phyloP scores from a whole-genome alignment of 1,140 invertebrate genomes.

The Brachionus manjavacas region DNA sequence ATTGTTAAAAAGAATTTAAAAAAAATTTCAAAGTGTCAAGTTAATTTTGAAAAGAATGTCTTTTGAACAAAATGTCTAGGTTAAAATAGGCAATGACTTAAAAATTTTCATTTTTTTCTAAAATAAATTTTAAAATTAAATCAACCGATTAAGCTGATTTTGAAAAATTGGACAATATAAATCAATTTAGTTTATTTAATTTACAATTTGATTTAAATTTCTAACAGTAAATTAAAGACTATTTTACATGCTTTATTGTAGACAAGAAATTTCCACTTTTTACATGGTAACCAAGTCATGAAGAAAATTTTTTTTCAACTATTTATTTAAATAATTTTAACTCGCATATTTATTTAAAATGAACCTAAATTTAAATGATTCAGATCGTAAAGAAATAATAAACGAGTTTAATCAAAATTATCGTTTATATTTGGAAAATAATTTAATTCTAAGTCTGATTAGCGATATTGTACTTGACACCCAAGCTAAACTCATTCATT shows the following conservation, averaged over 20 bases:
- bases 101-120: no score
- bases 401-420: conserved; percentile 30
- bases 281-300: neutral
- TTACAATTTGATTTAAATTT: no score
- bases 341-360: neutral
- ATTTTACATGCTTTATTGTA: neutral
- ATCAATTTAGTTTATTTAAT: no score
- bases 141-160: no score
- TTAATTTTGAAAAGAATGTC: no score
- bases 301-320: neutral
- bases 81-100: no score
- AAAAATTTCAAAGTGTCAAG: no score
- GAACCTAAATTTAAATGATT: neutral
- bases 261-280: neutral
- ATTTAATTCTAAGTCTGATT: neutral
- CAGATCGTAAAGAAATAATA: neutral
- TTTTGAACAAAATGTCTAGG: no score
- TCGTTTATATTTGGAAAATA: conserved; percentile 6
- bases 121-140: no score
- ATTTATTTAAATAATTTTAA: neutral
- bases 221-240: neutral
- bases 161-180: no score
- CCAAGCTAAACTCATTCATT: neutral
- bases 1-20: no score
- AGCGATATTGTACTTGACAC: neutral